Evolutionary conservation across 2,888 invertebrate genomes (phyloP), one percentile per base, ranked within the genome.

Genomic region (Dasypolia templi): DNA sequence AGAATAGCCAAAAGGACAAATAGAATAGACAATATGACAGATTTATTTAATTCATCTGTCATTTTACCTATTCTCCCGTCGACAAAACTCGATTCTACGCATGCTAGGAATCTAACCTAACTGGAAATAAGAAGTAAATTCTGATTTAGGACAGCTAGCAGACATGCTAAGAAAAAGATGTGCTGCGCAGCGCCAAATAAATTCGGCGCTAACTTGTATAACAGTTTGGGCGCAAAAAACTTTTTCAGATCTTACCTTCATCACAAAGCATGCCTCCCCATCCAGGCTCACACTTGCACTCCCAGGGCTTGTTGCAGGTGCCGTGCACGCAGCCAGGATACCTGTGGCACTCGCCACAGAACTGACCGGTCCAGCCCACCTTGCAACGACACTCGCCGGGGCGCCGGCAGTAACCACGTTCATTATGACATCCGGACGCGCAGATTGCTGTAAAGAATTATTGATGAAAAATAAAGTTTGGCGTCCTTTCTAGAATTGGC

Each of bases 201-300:
- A 46, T 29, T 22, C 9, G 14, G 14, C 22, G 0, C 9, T 55
- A 4, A 29, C 5, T n/a, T n/a, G 14, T 9, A 55, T 17, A 26
- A 26, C 14, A 53, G 26, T 53, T 26, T 53, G 7, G 26, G 53
- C 26, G 17, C 7, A 26, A 53, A 17, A 53, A 14, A 26, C 19
- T 1, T 2, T n/a, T 17, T 39, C 0, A 11, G 9, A 1, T n/a
- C 35, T 77, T 46, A 98, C 98, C 97, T 97, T 99, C 98, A 92
- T 99, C 98, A 92, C 99, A 99, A 29, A 98, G 97, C 97, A 99
- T 98, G 84, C 99, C 99, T 64, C 98, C 98, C 98, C 98, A 99
- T 67, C 99, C 99, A 2, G 97, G 96, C 86, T 98, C 96, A 93
- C 99, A 99, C 90, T 97, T 97, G 93, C 99, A 99, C 92, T 99